Percentiles rank a stretch among this genome's conserved stretches.
phyloP scores from a whole-genome alignment of 2,888 invertebrate species.

The Branchipolynoe longqiensis region DNA sequence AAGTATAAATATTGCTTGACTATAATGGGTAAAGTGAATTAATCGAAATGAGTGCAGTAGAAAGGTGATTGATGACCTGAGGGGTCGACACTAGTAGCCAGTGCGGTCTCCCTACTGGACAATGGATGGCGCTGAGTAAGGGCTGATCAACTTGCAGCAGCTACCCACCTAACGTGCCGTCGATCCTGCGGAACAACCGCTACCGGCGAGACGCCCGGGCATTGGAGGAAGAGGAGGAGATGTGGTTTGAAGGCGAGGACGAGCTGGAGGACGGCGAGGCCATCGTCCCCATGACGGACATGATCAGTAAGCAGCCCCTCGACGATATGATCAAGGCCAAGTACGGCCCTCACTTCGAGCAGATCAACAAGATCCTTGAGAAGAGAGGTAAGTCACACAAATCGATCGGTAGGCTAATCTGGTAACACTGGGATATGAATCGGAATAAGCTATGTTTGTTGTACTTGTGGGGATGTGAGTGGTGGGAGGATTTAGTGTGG shows the following conservation, averaged over 20 bases:
- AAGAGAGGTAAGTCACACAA: constrained; percentile 83
- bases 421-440: no score
- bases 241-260: constrained; percentile 99
- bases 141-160: not conserved
- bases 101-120: no score
- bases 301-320: constrained; percentile 78
- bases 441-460: no score
- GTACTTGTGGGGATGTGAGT: no score
- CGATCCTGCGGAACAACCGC: constrained; percentile 87
- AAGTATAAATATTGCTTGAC: no score
- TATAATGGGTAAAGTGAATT: no score
- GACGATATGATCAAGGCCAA: constrained; percentile 84
- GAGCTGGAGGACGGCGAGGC: constrained; percentile 79
- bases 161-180: constrained; percentile 85
- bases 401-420: no score
- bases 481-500: no score
- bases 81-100: no score
- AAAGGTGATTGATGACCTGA: no score
- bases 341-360: constrained; percentile 85
- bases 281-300: constrained; percentile 81
- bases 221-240: constrained; percentile 98
- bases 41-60: no score
- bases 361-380: constrained; percentile 86
- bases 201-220: constrained; percentile 95
- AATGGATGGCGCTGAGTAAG: no score